Conservation (phyloP, 2,113 vertebrate species). For the Cisticola juncidis region DNA sequence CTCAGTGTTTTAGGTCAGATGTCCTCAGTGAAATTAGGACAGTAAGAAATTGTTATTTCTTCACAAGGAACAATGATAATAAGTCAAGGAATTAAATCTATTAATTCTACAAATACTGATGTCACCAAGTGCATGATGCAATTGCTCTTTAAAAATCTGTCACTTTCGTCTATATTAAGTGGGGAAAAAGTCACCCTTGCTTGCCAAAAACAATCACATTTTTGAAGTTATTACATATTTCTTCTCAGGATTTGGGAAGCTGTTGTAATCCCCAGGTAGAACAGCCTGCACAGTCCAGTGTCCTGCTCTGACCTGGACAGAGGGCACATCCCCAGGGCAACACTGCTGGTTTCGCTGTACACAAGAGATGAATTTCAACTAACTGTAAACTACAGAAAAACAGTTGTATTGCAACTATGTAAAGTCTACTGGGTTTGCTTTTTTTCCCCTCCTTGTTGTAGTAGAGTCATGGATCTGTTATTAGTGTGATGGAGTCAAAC, state of each 20-base stretch:
- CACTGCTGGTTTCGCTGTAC: rapidly evolving
- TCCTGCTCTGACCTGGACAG: not conserved
- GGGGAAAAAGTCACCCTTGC: not conserved
- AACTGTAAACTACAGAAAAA: not conserved
- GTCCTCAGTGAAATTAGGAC: not conserved
- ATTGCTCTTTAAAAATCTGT: not conserved
- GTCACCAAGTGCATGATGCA: not conserved
- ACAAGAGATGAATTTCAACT: not conserved
- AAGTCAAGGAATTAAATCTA: not conserved
- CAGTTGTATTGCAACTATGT: not conserved
- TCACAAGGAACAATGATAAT: not conserved
- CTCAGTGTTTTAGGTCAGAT: not conserved
- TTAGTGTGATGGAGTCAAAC: not conserved
- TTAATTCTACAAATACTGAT: not conserved
- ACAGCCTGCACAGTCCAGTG: not conserved
- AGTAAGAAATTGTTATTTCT: not conserved
- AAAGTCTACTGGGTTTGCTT: not conserved
- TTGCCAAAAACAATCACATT: not conserved
- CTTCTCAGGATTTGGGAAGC: not conserved
- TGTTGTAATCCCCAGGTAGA: not conserved
- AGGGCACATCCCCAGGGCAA: not conserved
- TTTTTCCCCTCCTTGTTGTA: not conserved
- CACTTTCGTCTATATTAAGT: not conserved
- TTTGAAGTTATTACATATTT: not conserved
- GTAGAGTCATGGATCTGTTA: not conserved